phyloP scores from a whole-genome alignment of 2,888 invertebrate species.

The Troides oblongomaculatus region DNA sequence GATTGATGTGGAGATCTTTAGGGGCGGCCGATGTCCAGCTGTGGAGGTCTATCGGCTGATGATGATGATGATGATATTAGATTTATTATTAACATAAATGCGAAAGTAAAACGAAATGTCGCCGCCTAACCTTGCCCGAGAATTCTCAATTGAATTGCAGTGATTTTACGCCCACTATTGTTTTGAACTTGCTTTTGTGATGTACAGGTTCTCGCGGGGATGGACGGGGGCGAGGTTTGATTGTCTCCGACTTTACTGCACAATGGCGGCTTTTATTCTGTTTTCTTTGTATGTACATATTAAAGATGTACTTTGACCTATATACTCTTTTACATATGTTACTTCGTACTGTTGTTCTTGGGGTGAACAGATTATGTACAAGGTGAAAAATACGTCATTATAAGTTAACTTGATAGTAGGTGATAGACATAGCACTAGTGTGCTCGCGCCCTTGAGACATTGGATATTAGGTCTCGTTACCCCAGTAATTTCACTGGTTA shows the following conservation, averaged over 20 bases:
- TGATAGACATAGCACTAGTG: too few species aligned
- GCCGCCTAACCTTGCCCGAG: background rate
- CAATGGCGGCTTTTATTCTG: background rate
- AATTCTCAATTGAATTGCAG: background rate
- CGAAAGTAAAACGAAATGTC: background rate
- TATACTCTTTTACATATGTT: too few species aligned
- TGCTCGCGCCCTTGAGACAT: too few species aligned
- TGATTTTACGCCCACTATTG: constrained; percentile 9
- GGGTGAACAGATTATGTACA: too few species aligned
- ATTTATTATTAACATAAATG: background rate
- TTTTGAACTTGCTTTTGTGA: constrained; percentile 3
- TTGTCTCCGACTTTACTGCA: background rate
- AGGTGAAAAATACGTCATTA: too few species aligned
- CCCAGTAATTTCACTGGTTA: too few species aligned
- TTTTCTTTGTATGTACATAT: background rate
- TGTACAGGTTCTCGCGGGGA: background rate
- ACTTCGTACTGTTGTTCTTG: too few species aligned
- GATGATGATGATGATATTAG: background rate
- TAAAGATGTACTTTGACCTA: too few species aligned
- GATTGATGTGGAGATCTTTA: too few species aligned
- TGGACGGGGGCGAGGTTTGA: background rate
- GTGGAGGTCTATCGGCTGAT: background rate
- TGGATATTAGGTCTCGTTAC: too few species aligned
- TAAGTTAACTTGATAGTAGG: too few species aligned
- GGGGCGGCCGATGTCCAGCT: too few species aligned